A percentile compares a stretch with the other conserved stretches of the same genome.
Evolutionary conservation across 2,888 invertebrate species (phyloP).

Genomic region (Eristalis tenax): DNA sequence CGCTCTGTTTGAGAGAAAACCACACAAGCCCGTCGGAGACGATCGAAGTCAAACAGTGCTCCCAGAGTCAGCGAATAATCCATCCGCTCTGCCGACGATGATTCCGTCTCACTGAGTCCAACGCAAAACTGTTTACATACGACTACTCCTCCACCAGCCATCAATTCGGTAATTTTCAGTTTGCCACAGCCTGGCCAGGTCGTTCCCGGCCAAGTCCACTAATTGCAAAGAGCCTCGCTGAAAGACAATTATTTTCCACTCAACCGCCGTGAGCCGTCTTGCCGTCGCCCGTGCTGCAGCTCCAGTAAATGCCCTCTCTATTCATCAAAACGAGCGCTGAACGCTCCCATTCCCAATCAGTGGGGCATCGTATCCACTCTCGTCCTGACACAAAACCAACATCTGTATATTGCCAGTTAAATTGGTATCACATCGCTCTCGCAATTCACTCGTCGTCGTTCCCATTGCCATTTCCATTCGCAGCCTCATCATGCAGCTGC

Average conservation of each 20-base stretch:
- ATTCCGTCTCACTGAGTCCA: background rate
- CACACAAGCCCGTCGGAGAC: background rate
- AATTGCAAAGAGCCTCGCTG: background rate
- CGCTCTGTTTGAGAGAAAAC: background rate
- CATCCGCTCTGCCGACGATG: too few species aligned
- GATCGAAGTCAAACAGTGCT: background rate
- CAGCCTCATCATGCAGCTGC: background rate
- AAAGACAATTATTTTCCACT: background rate
- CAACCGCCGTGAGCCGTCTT: background rate
- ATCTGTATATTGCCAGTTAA: constrained; percentile 58
- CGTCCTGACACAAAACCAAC: constrained; percentile 31
- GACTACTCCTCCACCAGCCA: background rate
- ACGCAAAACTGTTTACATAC: background rate
- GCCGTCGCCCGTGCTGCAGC: too few species aligned
- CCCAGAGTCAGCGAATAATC: background rate
- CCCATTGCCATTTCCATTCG: constrained; percentile 38
- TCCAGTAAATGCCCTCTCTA: background rate
- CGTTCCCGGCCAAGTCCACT: background rate
- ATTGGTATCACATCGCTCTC: constrained; percentile 59
- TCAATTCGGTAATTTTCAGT: background rate
- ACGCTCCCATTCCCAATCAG: background rate
- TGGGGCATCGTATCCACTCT: background rate
- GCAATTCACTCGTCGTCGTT: constrained; percentile 49
- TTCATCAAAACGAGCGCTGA: background rate
- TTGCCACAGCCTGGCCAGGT: background rate